Percentiles rank a stretch among this genome's conserved stretches.
Conservation (phyloP, 2,797 vertebrate genomes). For the Staurois parvus region DNA sequence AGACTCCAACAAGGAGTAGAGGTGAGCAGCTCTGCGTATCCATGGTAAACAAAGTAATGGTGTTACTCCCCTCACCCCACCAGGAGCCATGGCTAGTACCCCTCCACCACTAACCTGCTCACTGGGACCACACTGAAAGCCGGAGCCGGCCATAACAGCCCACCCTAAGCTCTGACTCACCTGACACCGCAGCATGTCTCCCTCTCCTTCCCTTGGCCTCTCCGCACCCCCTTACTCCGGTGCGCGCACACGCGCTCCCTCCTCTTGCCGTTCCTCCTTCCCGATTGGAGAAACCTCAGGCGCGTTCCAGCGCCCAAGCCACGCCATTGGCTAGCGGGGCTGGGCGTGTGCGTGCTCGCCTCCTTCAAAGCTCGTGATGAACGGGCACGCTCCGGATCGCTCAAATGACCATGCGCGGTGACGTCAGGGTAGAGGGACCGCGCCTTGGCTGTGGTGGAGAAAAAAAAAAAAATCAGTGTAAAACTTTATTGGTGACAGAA, state of each 20-base stretch:
- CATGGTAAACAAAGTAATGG: neutral
- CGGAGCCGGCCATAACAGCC: neutral
- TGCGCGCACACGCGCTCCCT: conserved; percentile 43
- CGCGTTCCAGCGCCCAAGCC: neutral
- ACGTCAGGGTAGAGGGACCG: neutral
- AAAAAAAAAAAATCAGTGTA: neutral
- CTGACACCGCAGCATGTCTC: conserved; percentile 42
- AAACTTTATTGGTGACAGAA: conserved; percentile 22
- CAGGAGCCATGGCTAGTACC: neutral
- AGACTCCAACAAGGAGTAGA: neutral
- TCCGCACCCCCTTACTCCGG: conserved; percentile 15
- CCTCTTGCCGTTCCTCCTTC: neutral
- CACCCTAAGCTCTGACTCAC: neutral
- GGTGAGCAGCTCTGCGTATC: neutral
- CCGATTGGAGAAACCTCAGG: neutral
- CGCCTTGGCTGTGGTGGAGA: neutral
- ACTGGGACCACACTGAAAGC: too few species aligned
- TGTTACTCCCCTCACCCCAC: too few species aligned
- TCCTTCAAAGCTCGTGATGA: neutral
- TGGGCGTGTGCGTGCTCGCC: neutral
- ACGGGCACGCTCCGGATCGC: conserved; percentile 16
- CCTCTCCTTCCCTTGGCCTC: conserved; percentile 4
- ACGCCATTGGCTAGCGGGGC: neutral
- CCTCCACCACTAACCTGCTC: neutral
- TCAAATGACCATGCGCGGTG: conserved; percentile 25